phyloP scores from a whole-genome alignment of 2,888 invertebrate species.

The Parelbella ahira region DNA sequence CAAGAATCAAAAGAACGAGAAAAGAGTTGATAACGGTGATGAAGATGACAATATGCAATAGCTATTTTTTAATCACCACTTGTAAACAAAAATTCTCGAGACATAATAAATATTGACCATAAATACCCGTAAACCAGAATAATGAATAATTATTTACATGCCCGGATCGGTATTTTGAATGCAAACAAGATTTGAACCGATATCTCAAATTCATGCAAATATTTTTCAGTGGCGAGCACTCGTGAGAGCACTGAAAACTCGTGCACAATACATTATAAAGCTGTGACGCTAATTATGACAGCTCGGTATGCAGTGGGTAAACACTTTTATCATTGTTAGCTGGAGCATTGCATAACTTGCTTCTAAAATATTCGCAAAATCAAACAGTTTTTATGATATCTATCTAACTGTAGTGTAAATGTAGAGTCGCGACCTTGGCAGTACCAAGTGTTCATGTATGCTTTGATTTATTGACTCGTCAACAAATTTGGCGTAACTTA shows the following conservation, averaged over 20 bases:
- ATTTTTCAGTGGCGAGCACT: conserved; percentile 29
- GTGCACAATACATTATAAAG: conserved; percentile 29
- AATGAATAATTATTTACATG: conserved; percentile 11
- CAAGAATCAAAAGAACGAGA: too few species aligned
- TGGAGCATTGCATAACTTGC: conserved; percentile 52
- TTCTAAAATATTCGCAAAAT: conserved; percentile 39
- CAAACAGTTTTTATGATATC: conserved; percentile 22
- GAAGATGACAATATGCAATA: too few species aligned
- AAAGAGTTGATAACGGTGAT: too few species aligned
- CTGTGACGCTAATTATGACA: conserved; percentile 38
- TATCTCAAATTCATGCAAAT: conserved; percentile 34
- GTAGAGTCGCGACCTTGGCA: too few species aligned
- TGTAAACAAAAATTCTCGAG: too few species aligned
- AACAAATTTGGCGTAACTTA: too few species aligned
- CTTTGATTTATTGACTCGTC: too few species aligned
- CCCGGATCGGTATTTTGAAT: conserved; percentile 25
- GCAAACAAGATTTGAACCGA: conserved; percentile 27
- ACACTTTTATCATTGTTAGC: conserved; percentile 54
- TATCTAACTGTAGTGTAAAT: conserved; percentile 30
- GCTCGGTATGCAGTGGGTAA: conserved; percentile 55
- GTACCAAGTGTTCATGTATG: too few species aligned
- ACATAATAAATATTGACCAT: too few species aligned
- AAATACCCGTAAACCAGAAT: too few species aligned
- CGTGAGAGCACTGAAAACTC: conserved; percentile 6
- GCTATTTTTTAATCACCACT: too few species aligned